Conservation (phyloP, 2,113 vertebrate species). For the Manacus vitellinus region DNA sequence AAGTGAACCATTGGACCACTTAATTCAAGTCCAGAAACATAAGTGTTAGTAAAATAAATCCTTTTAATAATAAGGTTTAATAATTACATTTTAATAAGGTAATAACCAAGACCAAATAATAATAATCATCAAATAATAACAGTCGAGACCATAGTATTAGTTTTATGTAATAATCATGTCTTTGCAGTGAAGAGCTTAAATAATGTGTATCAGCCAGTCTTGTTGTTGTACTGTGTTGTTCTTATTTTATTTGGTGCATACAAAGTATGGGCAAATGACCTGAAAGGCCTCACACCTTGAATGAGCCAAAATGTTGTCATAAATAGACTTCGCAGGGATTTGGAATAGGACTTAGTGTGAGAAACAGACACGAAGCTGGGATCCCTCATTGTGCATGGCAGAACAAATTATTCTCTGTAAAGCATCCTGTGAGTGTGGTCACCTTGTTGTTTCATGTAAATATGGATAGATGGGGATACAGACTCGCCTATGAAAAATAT, state of each 20-base stretch:
- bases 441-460: neutral
- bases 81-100: neutral
- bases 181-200: neutral
- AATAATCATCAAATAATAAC: neutral
- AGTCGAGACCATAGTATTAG: neutral
- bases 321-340: neutral
- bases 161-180: neutral
- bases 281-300: neutral
- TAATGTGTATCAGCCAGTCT: fast-evolving
- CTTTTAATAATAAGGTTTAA: neutral
- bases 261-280: neutral
- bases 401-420: neutral
- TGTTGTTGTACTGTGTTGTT: neutral
- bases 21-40: neutral
- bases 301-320: neutral
- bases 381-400: neutral
- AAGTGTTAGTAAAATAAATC: neutral
- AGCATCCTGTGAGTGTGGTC: fast-evolving
- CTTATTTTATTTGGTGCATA: neutral
- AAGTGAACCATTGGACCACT: neutral
- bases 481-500: fast-evolving
- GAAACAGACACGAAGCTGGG: neutral
- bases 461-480: neutral
- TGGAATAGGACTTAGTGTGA: neutral
- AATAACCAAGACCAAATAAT: neutral